Percentiles rank a stretch among this genome's conserved stretches.
Evolutionary conservation across 1,140 invertebrate genomes (phyloP).

Genomic region (Sarcophaga peregrina): DNA sequence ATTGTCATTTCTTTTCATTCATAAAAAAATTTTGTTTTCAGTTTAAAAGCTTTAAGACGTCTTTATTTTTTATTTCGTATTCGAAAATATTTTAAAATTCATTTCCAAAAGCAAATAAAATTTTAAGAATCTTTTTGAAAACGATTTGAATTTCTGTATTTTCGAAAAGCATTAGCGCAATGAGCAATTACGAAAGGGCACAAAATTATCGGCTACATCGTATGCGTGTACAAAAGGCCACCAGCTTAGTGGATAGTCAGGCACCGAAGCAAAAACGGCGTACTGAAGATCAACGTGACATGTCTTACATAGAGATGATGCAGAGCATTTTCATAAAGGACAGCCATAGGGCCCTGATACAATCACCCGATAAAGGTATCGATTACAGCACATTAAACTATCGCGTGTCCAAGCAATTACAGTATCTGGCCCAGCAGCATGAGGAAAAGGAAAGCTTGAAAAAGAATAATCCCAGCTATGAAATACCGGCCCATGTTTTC

Average conservation of each 20-base stretch:
- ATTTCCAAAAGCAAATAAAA: too few species aligned
- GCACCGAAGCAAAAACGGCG: conserved; percentile 49
- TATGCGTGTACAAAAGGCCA: conserved; percentile 45
- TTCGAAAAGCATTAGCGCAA: too few species aligned
- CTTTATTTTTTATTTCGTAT: too few species aligned
- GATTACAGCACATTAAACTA: neutral
- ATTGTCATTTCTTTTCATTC: too few species aligned
- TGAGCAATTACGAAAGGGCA: conserved; percentile 29
- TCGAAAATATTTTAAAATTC: too few species aligned
- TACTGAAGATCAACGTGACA: conserved; percentile 44
- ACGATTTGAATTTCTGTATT: too few species aligned
- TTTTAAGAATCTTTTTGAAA: too few species aligned
- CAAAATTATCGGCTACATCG: conserved; percentile 53
- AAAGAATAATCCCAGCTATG: conserved; percentile 16
- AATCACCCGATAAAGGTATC: neutral
- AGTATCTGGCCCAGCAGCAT: neutral
- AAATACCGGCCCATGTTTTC: conserved; percentile 46
- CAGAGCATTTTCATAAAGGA: neutral
- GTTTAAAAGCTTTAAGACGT: too few species aligned
- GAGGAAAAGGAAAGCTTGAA: too few species aligned
- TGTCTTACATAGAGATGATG: conserved; percentile 52
- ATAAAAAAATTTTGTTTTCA: too few species aligned
- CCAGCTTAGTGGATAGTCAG: conserved; percentile 46
- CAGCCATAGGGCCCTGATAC: neutral
- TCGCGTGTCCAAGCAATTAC: neutral